Conservation (phyloP, 2,888 invertebrate genomes). For the Agonopterix arenella region DNA sequence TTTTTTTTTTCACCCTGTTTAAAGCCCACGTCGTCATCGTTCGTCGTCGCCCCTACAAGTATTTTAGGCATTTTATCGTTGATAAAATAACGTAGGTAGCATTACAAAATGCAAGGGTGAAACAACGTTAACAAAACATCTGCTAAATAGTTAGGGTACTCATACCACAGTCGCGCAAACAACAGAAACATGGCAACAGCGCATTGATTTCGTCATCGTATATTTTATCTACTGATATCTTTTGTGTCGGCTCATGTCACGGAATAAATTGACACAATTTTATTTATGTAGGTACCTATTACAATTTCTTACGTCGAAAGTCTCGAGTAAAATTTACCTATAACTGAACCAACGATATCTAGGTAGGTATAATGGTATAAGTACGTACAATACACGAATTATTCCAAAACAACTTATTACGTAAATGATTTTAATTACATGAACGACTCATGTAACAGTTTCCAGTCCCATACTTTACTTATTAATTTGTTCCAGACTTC, state of each 20-base stretch:
- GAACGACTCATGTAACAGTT: background rate
- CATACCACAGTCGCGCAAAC: background rate
- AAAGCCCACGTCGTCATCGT: no score
- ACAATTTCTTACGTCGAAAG: no score
- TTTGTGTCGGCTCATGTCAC: background rate
- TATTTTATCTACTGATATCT: background rate
- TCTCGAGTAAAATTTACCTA: no score
- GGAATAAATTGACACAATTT: background rate
- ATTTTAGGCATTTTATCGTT: no score
- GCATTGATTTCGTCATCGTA: slow-evolving; percentile 2
- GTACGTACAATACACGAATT: no score
- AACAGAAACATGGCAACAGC: slow-evolving; percentile 9
- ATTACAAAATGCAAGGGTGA: background rate
- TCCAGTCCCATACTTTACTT: no score
- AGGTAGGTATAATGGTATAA: no score
- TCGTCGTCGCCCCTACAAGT: no score
- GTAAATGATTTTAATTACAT: background rate
- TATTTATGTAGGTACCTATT: background rate
- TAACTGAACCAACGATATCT: no score
- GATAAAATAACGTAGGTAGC: no score
- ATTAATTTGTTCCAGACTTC: no score
- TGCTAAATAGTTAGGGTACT: background rate
- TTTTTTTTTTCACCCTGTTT: no score
- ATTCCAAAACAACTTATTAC: background rate
- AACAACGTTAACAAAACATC: background rate